Evolutionary conservation across 1,140 invertebrate genomes (phyloP).

Genomic region (Tachypleus tridentatus): DNA sequence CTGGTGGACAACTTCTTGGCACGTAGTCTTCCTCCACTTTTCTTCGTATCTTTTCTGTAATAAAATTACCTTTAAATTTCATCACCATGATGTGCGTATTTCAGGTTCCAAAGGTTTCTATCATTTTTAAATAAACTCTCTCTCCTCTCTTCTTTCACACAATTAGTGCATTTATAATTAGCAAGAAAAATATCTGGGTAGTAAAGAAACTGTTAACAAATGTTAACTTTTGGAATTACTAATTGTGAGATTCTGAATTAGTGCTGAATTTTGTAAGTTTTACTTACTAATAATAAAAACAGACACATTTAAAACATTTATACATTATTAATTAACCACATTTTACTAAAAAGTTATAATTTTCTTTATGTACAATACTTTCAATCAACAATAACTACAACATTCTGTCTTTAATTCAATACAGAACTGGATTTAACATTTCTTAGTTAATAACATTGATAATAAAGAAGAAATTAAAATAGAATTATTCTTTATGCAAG

Average conservation of each 20-base stretch:
- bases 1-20: constrained; percentile 15
- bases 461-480: not conserved
- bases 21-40: constrained; percentile 21
- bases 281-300: no score
- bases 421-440: not conserved
- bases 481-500: not conserved
- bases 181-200: not conserved
- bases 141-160: not conserved
- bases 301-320: no score
- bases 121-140: not conserved
- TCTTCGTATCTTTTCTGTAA: constrained; percentile 23
- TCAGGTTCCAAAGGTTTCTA: not conserved
- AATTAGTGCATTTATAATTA: not conserved
- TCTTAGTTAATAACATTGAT: not conserved
- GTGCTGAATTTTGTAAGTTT: no score
- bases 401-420: not conserved
- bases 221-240: not conserved
- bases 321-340: not conserved
- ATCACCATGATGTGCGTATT: not conserved
- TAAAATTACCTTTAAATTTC: not conserved
- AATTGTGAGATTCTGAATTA: no score
- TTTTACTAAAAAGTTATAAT: not conserved
- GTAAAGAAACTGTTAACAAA: not conserved
- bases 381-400: not conserved
- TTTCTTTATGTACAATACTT: not conserved